A percentile compares a stretch with the other conserved stretches of the same genome.
Conservation (phyloP, 2,888 invertebrate species). For the Ptychoptera albimana region DNA sequence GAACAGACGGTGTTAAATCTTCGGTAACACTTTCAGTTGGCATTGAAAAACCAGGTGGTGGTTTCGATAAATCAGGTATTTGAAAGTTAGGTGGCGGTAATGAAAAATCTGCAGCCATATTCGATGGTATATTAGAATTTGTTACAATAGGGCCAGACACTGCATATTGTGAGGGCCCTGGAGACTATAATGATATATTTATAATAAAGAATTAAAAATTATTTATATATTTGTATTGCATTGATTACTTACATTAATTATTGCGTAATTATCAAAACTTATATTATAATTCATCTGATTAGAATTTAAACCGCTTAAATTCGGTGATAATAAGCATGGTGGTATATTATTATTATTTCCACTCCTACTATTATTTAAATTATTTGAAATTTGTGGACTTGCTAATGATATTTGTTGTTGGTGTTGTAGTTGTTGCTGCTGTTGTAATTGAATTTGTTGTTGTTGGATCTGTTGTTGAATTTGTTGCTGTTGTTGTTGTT, state of each 20-base stretch:
- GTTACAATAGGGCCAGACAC: not conserved
- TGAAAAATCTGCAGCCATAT: constrained; percentile 7
- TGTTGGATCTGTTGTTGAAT: constrained; percentile 17
- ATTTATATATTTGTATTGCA: not conserved
- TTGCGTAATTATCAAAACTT: too few relatives aligned
- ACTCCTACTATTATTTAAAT: constrained; percentile 6
- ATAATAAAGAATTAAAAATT: too few relatives aligned
- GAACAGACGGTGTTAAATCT: constrained; percentile 75
- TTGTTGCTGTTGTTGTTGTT: constrained; percentile 17
- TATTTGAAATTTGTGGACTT: not conserved
- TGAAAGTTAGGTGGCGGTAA: constrained; percentile 35
- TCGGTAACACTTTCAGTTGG: constrained; percentile 26
- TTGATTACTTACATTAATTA: not conserved
- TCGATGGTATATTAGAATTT: not conserved
- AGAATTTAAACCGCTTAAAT: not conserved
- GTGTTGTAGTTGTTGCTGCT: constrained; percentile 37
- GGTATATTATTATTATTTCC: constrained; percentile 8
- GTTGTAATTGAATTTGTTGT: constrained; percentile 30
- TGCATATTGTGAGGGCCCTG: constrained; percentile 5
- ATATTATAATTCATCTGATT: constrained; percentile 5
- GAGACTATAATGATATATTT: not conserved
- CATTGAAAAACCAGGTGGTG: constrained; percentile 62
- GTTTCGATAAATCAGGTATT: constrained; percentile 71
- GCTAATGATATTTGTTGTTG: constrained; percentile 9
- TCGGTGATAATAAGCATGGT: not conserved